Base-by-base conservation (phyloP, 2,797 vertebrate genomes). In the Platyrinchus mystaceus region DNA sequence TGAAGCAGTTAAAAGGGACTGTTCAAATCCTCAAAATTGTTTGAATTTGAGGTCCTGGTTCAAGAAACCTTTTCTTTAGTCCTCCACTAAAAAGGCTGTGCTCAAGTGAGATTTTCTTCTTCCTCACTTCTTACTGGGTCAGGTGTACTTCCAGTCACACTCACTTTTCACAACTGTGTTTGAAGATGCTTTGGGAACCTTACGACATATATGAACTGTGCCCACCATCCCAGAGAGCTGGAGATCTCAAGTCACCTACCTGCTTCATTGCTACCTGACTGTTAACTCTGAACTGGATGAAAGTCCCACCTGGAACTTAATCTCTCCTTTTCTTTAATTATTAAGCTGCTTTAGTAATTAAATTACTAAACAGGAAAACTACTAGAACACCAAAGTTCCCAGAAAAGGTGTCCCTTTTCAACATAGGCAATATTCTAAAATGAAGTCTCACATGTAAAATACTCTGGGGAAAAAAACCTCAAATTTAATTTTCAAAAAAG, bases 181-280 rank as follows among this genome's bases (percentile, higher is more conserved):
- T 32, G 18, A 84, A 64, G 56, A 60, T 26, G 5, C 17, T 63
- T 92, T 77, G 5, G 1, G 32, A 34, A 80, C 24, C 44, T 64
- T 1, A 1, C n/a, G 32, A 34, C 12, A 10, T 10, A 58, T 2
- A 53, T 1, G 2, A 63, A 30, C 21, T 34, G 28, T 4, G 14
- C 55, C 30, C 23, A 44, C 12, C 36, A 34, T 2, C 8, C 59
- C 37, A 63, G 39, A 63, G 21, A 81, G 20, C 4, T 47, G 17
- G 7, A 87, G 24, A 21, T 76, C 14, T 56, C 5, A 10, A 44
- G 21, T 43, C 56, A 69, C 13, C 27, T 52, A 6, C 10, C 18
- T 49, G 43, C 21, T 59, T 58, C 68, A 24, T 22, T 85, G 37
- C 20, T 67, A 20, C 24, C 24, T 34, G 19, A 15, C 49, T 71